A percentile compares a stretch with the other conserved stretches of the same genome.
Conservation (phyloP, 2,113 vertebrate genomes). For the Aramus guarauna region DNA sequence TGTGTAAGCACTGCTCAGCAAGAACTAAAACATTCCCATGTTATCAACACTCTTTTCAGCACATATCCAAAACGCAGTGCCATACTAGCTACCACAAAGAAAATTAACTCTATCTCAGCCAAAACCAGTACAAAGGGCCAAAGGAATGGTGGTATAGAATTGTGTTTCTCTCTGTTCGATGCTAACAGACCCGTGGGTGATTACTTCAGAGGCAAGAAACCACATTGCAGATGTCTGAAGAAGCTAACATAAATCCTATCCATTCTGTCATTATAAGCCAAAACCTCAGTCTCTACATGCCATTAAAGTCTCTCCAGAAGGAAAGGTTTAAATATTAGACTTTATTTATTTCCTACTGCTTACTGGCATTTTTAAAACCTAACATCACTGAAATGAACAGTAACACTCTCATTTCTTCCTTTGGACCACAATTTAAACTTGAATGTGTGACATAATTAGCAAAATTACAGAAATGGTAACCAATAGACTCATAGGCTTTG, state of each 20-base stretch:
- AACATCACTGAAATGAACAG: background rate
- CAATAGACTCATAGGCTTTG: background rate
- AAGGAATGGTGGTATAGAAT: background rate
- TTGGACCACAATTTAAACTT: background rate
- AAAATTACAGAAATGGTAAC: background rate
- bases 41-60: background rate
- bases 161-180: background rate
- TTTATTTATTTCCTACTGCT: background rate
- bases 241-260: background rate
- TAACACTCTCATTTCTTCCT: background rate
- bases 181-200: accelerated
- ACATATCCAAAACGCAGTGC: background rate
- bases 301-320: background rate
- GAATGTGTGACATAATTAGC: background rate
- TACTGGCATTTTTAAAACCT: background rate
- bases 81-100: no score
- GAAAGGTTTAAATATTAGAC: background rate
- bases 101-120: no score
- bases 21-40: accelerated
- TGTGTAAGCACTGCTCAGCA: background rate
- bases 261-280: background rate
- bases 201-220: background rate
- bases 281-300: background rate
- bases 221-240: background rate
- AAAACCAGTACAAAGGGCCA: background rate